A percentile compares a stretch with the other conserved stretches of the same genome.
Evolutionary conservation across 2,797 vertebrate species (phyloP).

Genomic region (Coregonus ussuriensis): DNA sequence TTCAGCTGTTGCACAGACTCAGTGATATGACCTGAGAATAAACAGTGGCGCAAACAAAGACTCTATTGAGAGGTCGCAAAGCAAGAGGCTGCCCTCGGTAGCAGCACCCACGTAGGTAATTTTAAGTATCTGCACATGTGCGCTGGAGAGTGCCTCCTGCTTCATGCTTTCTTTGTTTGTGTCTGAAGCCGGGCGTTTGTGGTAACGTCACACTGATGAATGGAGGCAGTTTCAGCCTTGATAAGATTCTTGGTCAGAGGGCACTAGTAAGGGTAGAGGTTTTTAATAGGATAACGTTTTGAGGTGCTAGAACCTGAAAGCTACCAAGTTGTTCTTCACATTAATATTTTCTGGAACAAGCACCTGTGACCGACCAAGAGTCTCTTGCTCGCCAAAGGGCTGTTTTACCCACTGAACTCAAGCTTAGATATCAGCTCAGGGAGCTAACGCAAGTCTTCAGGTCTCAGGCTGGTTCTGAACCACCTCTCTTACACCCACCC

Average conservation of each 20-base stretch:
- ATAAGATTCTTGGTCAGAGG: not conserved
- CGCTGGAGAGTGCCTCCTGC: not conserved
- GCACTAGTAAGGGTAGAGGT: not conserved
- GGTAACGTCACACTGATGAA: not conserved
- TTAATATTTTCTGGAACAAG: too few relatives aligned
- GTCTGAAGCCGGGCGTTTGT: not conserved
- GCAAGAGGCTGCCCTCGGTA: not conserved
- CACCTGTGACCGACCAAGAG: too few relatives aligned
- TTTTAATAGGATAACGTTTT: not conserved
- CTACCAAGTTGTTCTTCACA: not conserved
- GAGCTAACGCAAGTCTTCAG: not conserved
- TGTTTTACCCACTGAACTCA: too few relatives aligned
- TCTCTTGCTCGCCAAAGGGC: too few relatives aligned
- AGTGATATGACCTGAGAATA: not conserved
- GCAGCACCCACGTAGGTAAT: not conserved
- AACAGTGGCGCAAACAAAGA: not conserved
- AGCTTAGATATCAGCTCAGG: too few relatives aligned
- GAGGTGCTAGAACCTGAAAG: not conserved
- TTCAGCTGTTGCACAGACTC: not conserved
- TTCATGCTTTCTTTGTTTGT: not conserved
- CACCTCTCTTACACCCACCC: not conserved
- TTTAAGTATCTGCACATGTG: not conserved
- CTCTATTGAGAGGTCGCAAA: not conserved
- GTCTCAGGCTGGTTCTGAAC: not conserved
- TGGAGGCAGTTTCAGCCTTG: not conserved